Evolutionary conservation across 30 jellyfish, hydroid and myxozoan genomes (phyloP), one percentile per base, ranked within the genome.

Genomic region (Catostylus mosaicus): DNA sequence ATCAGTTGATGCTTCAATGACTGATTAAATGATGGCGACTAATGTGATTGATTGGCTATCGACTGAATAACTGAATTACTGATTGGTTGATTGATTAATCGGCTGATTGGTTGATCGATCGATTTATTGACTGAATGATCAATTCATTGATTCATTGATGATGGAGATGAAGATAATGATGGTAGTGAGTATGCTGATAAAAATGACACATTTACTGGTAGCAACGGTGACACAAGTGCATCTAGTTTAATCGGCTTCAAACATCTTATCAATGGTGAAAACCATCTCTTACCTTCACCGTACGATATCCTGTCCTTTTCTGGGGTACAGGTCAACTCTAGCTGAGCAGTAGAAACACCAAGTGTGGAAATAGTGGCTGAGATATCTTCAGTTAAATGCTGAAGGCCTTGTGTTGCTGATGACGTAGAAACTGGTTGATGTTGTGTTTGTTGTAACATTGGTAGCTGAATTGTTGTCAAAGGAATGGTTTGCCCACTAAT

Each of bases 401-500:
- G 24, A 65, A 65, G 57, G 2, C 14, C 57, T 1, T 22, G n/a
- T 7, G 77, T 31, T 6, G 12, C 26, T 30, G 77, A 27, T 30
- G 86, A 19, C 18, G 67, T 47, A 10, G 76, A 30, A 20, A 57
- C 63, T 6, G 24, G 4, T 16, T 50, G 63, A 50, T 50, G 19
- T 36, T 67, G 81, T 1, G 78, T 48, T 40, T 74, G 48, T 19
- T 86, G 96, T 7, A 87, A 51, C 50, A 71, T 32, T n/a, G 96
- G 96, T 32, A 86, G 47, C 73, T 75, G 96, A 16, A 93, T 69
- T 10, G 97, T 90, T 10, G 98, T 90, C 22, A 93, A 70, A 0
- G 98, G 98, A 10, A 93, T 87, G 0, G 90, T 87, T 52, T 87
- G 96, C 11, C 97, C 97, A 45, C 66, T 88, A 67, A 93, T 81